Evolutionary conservation across 2,888 invertebrate genomes (phyloP), one percentile per base, ranked within the genome.

Genomic region (Physocephala rufipes): DNA sequence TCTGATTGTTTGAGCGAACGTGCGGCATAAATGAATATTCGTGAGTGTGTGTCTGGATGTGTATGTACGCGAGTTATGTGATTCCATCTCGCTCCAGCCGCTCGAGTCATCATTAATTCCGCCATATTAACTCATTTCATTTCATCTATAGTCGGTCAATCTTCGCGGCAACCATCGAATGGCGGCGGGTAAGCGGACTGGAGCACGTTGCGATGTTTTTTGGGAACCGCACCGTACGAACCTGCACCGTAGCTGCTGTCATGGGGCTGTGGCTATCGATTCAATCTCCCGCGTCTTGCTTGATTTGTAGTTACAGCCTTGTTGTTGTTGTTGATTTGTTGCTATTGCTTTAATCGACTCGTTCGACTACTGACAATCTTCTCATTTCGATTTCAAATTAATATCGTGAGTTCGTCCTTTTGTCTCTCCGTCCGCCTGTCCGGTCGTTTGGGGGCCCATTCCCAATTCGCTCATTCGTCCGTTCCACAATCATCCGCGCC

Each of bases 51-150:
- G 67, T 47, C 21, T 24, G 1, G 30, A n/a, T 21, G 26, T 59
- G n/a, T 28, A n/a, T n/a, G 55, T 30, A 24, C 53, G 65, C 26
- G n/a, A n/a, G 9, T n/a, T 45, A 26, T 26, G 26, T 12, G 24
- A 13, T 24, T 24, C 45, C 45, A 63, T 47, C 26, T 47, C 9
- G 67, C 51, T 19, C 19, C 47, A 55, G 59, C 19, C 63, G n/a
- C 19, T n/a, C 2, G 63, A 7, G 12, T 61, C 70, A 64, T 47
- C 70, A 70, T 70, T 58, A 70, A 71, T 67, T 66, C 62, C 66
- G 66, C 71, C 71, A 71, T 71, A 71, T 71, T 71, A 71, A 62
- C 51, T 71, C 71, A 53, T 66, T 70, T 71, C 71, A 53, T 66
- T 70, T 43, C 64, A 47, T 58, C 59, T 55, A 45, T 19, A 58